These are phyloP conservation scores for Rhyacophila evoluta DNA, from an alignment of 2,888 invertebrate species.

Conservation along the genomic window DNA sequence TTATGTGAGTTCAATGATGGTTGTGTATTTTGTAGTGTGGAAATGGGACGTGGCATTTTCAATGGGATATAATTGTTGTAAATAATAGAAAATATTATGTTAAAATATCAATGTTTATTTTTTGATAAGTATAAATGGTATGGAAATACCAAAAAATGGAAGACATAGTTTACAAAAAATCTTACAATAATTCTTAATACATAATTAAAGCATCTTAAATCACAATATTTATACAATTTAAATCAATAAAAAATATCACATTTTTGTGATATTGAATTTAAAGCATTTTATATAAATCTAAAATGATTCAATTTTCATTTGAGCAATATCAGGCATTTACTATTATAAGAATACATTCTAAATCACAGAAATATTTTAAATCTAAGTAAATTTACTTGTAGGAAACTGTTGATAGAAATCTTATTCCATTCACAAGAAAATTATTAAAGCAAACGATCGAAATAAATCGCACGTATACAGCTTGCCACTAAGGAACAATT, in stretches of 20 bases:
- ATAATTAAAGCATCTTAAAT: constrained; percentile 25
- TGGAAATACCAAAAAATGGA: constrained; percentile 26
- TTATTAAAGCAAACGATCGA: neutral
- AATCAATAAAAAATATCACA: constrained; percentile 62
- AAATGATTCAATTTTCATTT: constrained; percentile 3
- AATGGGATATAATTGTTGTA: neutral
- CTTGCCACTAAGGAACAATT: neutral
- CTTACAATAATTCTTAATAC: neutral
- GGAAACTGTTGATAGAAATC: neutral
- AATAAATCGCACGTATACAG: too few relatives aligned
- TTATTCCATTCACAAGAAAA: neutral
- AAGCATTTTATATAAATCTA: constrained; percentile 4
- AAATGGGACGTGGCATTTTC: too few relatives aligned
- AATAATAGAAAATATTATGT: neutral
- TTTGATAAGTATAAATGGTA: too few relatives aligned
- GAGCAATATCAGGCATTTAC: constrained; percentile 54
- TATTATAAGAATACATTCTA: constrained; percentile 31
- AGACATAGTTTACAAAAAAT: constrained; percentile 8
- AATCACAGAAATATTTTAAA: constrained; percentile 40
- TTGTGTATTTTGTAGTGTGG: too few relatives aligned
- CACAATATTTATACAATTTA: constrained; percentile 16
- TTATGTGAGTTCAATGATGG: too few relatives aligned
- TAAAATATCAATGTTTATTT: constrained; percentile 17
- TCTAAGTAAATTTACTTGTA: neutral
- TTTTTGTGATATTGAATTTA: constrained; percentile 51